Evolutionary conservation across 2,797 vertebrate species (phyloP), one percentile per base, ranked within the genome.

Genomic region (Hippoglossus hippoglossus): DNA sequence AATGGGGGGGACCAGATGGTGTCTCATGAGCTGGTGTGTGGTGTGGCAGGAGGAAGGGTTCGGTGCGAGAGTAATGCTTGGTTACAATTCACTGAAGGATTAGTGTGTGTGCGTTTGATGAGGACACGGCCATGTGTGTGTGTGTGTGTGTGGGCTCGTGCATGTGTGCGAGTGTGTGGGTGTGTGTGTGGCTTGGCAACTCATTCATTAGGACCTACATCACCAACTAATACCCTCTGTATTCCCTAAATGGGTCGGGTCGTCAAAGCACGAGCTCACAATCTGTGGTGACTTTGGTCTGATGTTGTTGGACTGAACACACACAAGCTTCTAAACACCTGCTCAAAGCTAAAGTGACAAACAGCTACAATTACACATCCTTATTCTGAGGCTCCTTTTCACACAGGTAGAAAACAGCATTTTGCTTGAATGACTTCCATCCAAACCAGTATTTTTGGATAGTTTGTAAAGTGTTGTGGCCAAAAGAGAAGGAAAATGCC

Each of bases 141-240:
- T 68, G 22, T 63, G 94, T 91, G 93, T 92, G 94, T 90, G 95
- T 34, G 31, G 10, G 36, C 28, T 31, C 2, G 28, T 31, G 28
- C 28, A 28, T 92, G 39, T 69, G 24, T 56, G 64, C 50, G 94
- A 91, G 93, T 92, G 94, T 34, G 71, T 69, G 58, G 76, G 71
- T 76, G 28, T 67, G 26, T 53, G 65, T 64, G 44, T 46, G 82
- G 94, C 95, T 94, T 94, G 94, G 80, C 93, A 92, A 93, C 90
- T 88, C 92, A 93, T 95, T 96, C 95, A 96, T 96, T 95, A 95
- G 93, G 46, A 91, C 92, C 94, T 94, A 95, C 96, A 96, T 95
- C 94, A 94, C 94, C 93, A 94, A 95, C 95, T 96, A 96, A 96
- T 95, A 94, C 73, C 93, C 90, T 96, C 95, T 95, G 93, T 96